phyloP scores from a whole-genome alignment of 1,140 invertebrate species.

The Pseudomyrmex pallidus region DNA sequence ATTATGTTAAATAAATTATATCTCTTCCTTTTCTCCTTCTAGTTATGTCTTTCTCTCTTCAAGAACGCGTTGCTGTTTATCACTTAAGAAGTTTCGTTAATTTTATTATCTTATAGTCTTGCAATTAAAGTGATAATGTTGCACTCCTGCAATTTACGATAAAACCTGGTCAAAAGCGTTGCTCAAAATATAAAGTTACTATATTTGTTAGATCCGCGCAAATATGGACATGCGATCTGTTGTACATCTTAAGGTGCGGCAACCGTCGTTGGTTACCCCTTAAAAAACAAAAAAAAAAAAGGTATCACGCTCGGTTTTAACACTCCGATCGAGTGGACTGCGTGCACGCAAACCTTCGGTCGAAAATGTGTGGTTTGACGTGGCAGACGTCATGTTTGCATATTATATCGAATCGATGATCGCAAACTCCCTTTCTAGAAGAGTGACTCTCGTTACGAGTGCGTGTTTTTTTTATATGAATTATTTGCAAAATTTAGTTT shows the following conservation, averaged over 20 bases:
- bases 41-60: no score
- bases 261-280: constrained; percentile 68
- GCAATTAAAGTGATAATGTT: not conserved
- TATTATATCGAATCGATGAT: constrained; percentile 61
- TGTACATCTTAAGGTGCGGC: constrained; percentile 60
- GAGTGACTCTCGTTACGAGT: not conserved
- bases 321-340: constrained; percentile 59
- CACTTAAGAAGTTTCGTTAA: not conserved
- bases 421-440: not conserved
- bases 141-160: not conserved
- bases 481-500: not conserved
- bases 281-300: constrained; percentile 67
- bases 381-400: constrained; percentile 62
- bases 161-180: not conserved
- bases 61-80: not conserved
- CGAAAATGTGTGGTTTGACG: constrained; percentile 53
- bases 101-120: not conserved
- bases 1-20: no score
- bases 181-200: not conserved
- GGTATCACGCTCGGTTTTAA: constrained; percentile 71
- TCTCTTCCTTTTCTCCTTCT: no score
- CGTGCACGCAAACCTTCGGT: constrained; percentile 64
- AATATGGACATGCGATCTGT: constrained; percentile 48
- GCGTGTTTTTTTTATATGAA: not conserved
- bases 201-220: constrained; percentile 4